Evolutionary conservation across 2,113 vertebrate genomes (phyloP).

Genomic region (Origma solitaria): DNA sequence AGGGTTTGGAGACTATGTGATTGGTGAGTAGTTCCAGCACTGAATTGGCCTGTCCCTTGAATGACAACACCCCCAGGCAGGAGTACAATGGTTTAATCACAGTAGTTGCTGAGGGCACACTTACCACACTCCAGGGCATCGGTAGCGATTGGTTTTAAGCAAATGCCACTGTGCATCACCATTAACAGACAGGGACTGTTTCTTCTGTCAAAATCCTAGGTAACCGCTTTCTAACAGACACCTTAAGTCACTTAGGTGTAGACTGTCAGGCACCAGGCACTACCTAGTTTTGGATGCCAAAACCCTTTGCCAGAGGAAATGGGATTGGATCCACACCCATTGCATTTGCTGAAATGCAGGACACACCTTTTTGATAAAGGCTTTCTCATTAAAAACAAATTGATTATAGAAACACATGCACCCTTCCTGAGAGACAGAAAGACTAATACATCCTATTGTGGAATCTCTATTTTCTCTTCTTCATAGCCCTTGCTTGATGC

Average conservation of each 20-base stretch:
- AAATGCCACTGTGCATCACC: neutral
- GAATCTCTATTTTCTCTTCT: neutral
- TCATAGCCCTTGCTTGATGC: neutral
- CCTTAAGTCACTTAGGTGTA: neutral
- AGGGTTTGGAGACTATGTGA: conserved; percentile 89
- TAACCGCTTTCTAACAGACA: neutral
- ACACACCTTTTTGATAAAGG: conserved; percentile 34
- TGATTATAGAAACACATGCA: neutral
- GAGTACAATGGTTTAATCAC: neutral
- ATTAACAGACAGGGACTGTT: neutral
- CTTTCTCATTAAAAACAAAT: neutral
- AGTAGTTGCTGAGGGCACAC: neutral
- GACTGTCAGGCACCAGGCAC: conserved; percentile 11
- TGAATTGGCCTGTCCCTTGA: neutral
- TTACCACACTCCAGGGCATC: rapidly evolving
- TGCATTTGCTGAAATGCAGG: neutral
- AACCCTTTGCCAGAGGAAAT: conserved; percentile 6
- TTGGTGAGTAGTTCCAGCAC: conserved; percentile 69
- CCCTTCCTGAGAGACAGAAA: neutral
- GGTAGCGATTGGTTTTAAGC: neutral
- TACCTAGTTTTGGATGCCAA: conserved; percentile 9
- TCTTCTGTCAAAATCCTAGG: neutral
- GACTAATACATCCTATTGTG: neutral
- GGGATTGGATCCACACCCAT: neutral
- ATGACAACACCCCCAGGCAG: neutral